Evolutionary conservation across 2,113 vertebrate species (phyloP), one percentile per base, ranked within the genome.

Genomic region (Cyprinodon tularosa): DNA sequence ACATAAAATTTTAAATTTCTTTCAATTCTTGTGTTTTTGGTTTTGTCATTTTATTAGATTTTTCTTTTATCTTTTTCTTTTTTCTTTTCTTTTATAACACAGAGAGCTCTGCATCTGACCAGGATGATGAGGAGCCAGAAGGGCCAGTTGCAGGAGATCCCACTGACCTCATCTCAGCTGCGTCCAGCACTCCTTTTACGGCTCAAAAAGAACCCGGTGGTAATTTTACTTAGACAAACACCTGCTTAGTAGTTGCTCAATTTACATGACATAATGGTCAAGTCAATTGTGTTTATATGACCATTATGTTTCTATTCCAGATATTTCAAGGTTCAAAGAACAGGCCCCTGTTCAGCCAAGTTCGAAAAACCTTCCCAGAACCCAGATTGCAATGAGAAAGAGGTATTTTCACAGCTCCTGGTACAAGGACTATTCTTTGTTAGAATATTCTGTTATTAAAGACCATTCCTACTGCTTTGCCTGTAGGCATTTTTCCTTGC

Each of bases 271-370:
- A 12, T 29, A 29, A 29, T 29, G 29, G 29, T 29, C 29, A 29
- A 29, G 29, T 29, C 29, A 29, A 39, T 40, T 64, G 4, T 64
- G 14, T 40, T 64, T 64, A 29, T 14, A 29, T 29, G 29, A 29
- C 29, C 29, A 29, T 29, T 29, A 29, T 29, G 29, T 29, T 29
- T 29, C 29, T 64, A 64, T 64, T 64, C 38, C 62, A 64, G 62
- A 64, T 64, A 62, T 62, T 62, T 62, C 60, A 62, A 62, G 29
- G 7, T 62, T 14, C 14, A 64, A 64, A 64, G 37, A 64, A 64
- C 12, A 64, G 62, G 62, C 37, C 14, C 62, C 62, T 64, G 62
- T 64, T 64, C 62, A 64, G 62, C 62, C 13, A 15, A 15, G 62
- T 64, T 39, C 29, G 22, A 64, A 36, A 39, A 64, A 64, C 5